Base-by-base conservation (phyloP, 2,113 vertebrate genomes). In the Cyrtonyx montezumae region DNA sequence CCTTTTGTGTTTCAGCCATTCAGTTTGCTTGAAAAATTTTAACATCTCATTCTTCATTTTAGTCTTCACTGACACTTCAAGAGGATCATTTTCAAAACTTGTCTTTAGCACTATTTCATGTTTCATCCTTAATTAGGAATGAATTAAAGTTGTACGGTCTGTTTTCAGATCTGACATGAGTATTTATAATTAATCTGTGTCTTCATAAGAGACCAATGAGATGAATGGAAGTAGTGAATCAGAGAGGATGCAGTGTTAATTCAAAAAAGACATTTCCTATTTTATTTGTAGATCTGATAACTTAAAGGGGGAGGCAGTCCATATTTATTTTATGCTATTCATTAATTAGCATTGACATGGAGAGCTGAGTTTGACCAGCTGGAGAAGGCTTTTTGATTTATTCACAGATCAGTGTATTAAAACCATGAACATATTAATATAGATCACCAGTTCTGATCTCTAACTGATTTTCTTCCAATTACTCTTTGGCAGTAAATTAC, bases 131-230 rank as follows among this genome's bases (percentile, higher is more conserved):
- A 62, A 34, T 37, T 37, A 62, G 23, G 36, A 62, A 40, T 28
- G 23, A 21, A 34, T 22, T n/a, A 13, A 95, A 79, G 7, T 37
- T 79, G 25, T 32, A 55, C 36, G 59, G 55, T 84, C 96, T 97
- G 62, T 96, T 97, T 97, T 93, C 21, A 74, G 94, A 83, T 45
- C 42, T 94, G 67, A 87, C 8, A 65, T 96, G 95, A 96, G 96
- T 98, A 97, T 97, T 98, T 96, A 96, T 98, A 97, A 97, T 98
- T 96, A 61, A 74, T 83, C 88, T 88, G 82, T 79, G 84, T 96
- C 87, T 94, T 95, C 94, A 85, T 88, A 94, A 97, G 74, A 92
- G 73, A 94, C 48, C 71, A 78, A 68, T 4, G 48, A 97, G 96
- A 95, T 97, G 93, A 97, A 98, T 97, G 79, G 75, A 95, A 90